Evolutionary conservation across 2,797 vertebrate species (phyloP), one percentile per base, ranked within the genome.

Genomic region (Anolis apletophallus): DNA sequence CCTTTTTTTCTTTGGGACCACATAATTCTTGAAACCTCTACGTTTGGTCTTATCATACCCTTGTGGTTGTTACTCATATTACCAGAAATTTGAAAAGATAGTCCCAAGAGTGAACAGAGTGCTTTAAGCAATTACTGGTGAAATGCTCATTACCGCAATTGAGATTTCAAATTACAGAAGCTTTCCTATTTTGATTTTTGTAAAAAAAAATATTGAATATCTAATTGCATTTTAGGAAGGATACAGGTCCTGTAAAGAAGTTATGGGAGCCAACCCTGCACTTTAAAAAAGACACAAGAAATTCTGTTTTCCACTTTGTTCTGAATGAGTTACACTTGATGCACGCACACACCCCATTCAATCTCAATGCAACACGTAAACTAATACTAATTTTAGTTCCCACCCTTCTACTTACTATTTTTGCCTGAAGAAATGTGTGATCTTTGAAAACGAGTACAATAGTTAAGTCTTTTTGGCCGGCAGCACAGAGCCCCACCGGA

Each of bases 51-150:
- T 50, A 78, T 36, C 32, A 69, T 2, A 78, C 26, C 9, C 64
- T 8, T 36, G 8, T 9, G 13, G 7, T 32, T 55, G 2, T 17
- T 14, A 84, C 2, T 75, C 34, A 29, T 6, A 23, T 50, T 46
- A 71, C 52, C 54, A 57, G 34, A n/a, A 79, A 79, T 79, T 79
- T 64, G 36, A 64, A 80, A 85, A 26, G 50, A 90, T 78, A 26
- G 11, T 94, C 91, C 91, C 86, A 87, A 61, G 92, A 89, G 93
- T 85, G 75, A n/a, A 32, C 36, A 89, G 84, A 95, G 93, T 94
- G 89, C 93, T 88, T 90, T 76, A 88, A 86, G 52, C 88, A 92
- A 93, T 93, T 93, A 94, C 90, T 90, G 90, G 84, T 76, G 59
- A 40, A 75, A 81, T 90, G 34, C 55, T 82, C 91, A 68, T 32